Percentiles rank a stretch among this genome's conserved stretches.
These are phyloP conservation scores for Rosalia funebris DNA, from an alignment of 2,888 invertebrate genomes.

Conservation along the genomic window DNA sequence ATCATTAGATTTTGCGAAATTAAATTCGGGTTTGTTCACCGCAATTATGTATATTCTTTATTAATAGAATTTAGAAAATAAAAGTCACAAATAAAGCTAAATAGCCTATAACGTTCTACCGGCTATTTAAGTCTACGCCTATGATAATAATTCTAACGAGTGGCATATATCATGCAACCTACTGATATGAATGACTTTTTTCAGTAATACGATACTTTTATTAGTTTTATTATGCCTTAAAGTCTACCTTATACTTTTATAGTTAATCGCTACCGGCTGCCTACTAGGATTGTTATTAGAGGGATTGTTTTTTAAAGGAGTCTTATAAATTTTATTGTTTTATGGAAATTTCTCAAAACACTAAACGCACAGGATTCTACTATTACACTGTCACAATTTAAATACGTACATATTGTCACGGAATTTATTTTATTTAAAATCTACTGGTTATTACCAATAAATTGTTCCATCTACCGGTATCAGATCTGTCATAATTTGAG, in stretches of 20 bases:
- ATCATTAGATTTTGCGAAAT: too few species aligned
- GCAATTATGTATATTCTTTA: too few species aligned
- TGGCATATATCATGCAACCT: background rate
- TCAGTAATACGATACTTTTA: conserved; percentile 2
- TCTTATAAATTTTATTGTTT: conserved; percentile 22
- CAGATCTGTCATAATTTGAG: background rate
- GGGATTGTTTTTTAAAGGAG: conserved; percentile 14
- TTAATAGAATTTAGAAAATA: too few species aligned
- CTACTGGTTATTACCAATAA: too few species aligned
- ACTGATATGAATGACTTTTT: conserved; percentile 5
- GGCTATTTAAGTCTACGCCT: background rate
- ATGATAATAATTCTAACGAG: background rate
- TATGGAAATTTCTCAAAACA: conserved; percentile 5
- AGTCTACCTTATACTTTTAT: conserved; percentile 6
- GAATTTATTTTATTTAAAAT: too few species aligned
- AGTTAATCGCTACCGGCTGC: conserved; percentile 11
- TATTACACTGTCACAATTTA: background rate
- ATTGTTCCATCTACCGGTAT: background rate
- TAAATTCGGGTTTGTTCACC: too few species aligned
- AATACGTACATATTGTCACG: too few species aligned
- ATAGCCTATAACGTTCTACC: too few species aligned
- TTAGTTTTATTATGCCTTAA: background rate
- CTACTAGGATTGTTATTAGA: conserved; percentile 8
- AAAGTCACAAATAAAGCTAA: too few species aligned
- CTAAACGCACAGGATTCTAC: background rate